Evolutionary conservation across 2,113 vertebrate genomes (phyloP).

Genomic region (Archocentrus centrarchus): DNA sequence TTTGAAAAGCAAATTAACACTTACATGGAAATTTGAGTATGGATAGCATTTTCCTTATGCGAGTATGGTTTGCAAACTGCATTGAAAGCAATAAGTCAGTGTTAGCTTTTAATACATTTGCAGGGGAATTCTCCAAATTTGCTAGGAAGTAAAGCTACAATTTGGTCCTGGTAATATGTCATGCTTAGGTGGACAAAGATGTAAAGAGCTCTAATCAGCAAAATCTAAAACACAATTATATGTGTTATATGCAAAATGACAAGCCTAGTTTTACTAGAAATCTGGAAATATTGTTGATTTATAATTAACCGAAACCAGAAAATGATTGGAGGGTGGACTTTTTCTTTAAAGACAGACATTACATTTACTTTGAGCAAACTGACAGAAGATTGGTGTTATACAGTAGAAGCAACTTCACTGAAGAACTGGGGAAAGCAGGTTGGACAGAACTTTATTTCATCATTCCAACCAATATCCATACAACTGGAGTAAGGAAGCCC

Average conservation of each 20-base stretch:
- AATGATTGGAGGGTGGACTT: constrained; percentile 13
- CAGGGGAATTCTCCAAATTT: neutral
- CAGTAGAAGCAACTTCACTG: constrained; percentile 44
- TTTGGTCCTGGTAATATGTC: neutral
- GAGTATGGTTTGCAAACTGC: neutral
- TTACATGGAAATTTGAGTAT: neutral
- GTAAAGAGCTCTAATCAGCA: neutral
- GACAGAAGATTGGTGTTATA: constrained; percentile 44
- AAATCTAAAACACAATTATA: neutral
- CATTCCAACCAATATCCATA: constrained; percentile 75
- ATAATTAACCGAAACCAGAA: neutral
- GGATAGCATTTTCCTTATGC: neutral
- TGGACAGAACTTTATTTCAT: constrained; percentile 66
- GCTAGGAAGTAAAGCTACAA: neutral
- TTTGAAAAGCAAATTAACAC: no score
- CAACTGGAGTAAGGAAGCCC: constrained; percentile 65
- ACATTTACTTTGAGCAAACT: constrained; percentile 57
- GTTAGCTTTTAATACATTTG: neutral
- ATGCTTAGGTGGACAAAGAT: neutral
- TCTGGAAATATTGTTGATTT: neutral
- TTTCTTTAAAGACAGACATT: constrained; percentile 36
- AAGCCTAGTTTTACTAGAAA: neutral
- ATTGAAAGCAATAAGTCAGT: neutral
- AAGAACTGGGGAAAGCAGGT: constrained; percentile 61
- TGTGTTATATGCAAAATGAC: neutral